These are phyloP conservation scores for Arrhopalites spinosus DNA, from an alignment of 2,888 invertebrate species.

Conservation along the genomic window DNA sequence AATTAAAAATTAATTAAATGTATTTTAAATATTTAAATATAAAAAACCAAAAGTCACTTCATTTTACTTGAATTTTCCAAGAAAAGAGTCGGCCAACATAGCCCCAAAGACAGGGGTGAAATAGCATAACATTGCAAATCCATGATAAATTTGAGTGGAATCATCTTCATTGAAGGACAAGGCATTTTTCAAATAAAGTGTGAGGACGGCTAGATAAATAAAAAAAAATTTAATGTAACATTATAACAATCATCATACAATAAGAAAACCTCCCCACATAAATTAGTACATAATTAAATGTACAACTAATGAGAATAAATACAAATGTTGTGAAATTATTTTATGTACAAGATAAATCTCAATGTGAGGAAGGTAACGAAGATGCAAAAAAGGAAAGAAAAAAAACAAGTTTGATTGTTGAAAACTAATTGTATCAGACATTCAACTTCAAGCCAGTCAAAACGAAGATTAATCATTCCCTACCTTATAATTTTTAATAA, in stretches of 20 bases:
- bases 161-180: slow-evolving; percentile 73
- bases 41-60: background rate
- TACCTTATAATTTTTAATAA: too few relatives aligned
- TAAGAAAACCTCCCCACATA: background rate
- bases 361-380: too few relatives aligned
- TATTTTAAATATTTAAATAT: background rate
- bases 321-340: too few relatives aligned
- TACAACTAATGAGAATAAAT: too few relatives aligned
- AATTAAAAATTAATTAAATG: background rate
- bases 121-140: slow-evolving; percentile 86
- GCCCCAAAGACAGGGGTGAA: slow-evolving; percentile 88
- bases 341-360: too few relatives aligned
- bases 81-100: slow-evolving; percentile 87
- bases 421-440: too few relatives aligned
- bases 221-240: background rate
- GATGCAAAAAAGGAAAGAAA: too few relatives aligned
- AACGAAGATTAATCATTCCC: too few relatives aligned
- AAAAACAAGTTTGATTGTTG: too few relatives aligned
- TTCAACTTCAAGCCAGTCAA: too few relatives aligned
- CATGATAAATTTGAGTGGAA: slow-evolving; percentile 85
- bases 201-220: slow-evolving; percentile 76
- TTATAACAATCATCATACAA: background rate
- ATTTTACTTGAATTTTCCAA: slow-evolving; percentile 79
- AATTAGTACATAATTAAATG: too few relatives aligned
- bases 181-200: slow-evolving; percentile 83